phyloP scores from a whole-genome alignment of 2,113 vertebrate species.

The Perccottus glenii region DNA sequence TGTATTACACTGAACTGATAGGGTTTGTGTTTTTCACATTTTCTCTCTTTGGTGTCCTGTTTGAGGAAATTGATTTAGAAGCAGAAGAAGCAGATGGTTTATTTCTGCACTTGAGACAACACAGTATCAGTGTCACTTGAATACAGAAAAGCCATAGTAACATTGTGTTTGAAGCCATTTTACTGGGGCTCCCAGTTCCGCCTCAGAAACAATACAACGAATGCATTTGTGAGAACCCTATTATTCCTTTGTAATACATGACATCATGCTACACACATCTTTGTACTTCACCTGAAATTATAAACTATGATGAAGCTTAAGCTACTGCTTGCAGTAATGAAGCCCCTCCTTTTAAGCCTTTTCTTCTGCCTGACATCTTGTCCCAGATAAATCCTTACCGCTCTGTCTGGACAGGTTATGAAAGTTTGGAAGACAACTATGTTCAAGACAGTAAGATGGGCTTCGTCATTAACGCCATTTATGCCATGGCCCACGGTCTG shows the following conservation, averaged over 20 bases:
- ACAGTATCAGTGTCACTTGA: conserved; percentile 25
- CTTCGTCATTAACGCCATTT: conserved; percentile 98
- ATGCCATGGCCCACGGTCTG: conserved; percentile 96
- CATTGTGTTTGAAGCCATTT: conserved; percentile 56
- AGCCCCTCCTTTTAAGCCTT: conserved; percentile 9
- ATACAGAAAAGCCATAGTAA: conserved; percentile 59
- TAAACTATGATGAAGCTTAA: neutral
- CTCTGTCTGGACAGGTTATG: conserved; percentile 83
- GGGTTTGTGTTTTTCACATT: conserved; percentile 66
- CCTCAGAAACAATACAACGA: conserved; percentile 31
- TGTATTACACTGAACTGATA: conserved; percentile 70
- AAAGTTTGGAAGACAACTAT: conserved; percentile 95
- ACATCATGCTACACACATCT: conserved; percentile 50
- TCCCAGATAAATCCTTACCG: conserved; percentile 21
- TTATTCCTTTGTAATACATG: conserved; percentile 69
- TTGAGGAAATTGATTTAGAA: neutral
- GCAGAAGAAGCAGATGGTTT: conserved; percentile 18
- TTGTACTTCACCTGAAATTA: conserved; percentile 14
- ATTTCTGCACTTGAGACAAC: conserved; percentile 35
- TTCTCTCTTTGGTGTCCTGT: neutral
- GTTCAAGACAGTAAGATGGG: conserved; percentile 99
- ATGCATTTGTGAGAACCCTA: conserved; percentile 71
- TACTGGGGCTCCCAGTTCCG: conserved; percentile 36
- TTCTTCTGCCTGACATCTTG: neutral
- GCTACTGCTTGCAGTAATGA: conserved; percentile 59